Percentiles rank a stretch among this genome's conserved stretches.
Conservation (phyloP, 2,113 vertebrate genomes). For the Pica pica region DNA sequence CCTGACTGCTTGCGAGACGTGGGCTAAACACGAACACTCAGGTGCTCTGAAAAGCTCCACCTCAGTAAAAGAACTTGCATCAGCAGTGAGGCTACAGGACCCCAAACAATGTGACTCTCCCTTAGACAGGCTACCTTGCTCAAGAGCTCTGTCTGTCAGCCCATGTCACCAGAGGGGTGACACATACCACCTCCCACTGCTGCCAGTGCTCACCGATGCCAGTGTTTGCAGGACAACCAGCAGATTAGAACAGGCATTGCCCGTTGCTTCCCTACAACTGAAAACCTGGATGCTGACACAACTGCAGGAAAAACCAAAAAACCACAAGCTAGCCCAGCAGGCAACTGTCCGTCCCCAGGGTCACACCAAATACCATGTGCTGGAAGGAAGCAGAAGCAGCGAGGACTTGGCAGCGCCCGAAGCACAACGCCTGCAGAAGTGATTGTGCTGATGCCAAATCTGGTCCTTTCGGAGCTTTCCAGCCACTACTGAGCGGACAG, state of each 20-base stretch:
- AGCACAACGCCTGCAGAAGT: background rate
- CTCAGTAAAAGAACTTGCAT: background rate
- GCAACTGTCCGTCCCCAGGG: background rate
- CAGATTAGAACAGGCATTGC: background rate
- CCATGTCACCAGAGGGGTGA: background rate
- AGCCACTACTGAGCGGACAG: slow-evolving; percentile 27
- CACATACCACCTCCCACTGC: background rate
- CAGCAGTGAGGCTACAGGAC: background rate
- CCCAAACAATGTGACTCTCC: background rate
- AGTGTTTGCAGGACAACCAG: background rate
- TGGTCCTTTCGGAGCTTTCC: background rate
- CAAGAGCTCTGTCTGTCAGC: background rate
- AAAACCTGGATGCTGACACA: background rate
- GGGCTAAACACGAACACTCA: background rate
- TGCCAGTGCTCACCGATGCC: background rate
- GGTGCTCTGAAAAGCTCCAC: background rate
- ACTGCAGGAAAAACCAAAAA: background rate
- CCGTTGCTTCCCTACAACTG: background rate
- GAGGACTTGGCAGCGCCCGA: background rate
- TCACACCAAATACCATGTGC: background rate
- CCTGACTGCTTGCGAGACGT: background rate
- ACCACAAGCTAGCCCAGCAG: background rate
- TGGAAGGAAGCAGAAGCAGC: background rate
- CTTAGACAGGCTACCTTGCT: background rate
- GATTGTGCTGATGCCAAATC: slow-evolving; percentile 9